Conservation (phyloP, 1,140 invertebrate genomes). For the Hermatobates lingyangjiaoensis region DNA sequence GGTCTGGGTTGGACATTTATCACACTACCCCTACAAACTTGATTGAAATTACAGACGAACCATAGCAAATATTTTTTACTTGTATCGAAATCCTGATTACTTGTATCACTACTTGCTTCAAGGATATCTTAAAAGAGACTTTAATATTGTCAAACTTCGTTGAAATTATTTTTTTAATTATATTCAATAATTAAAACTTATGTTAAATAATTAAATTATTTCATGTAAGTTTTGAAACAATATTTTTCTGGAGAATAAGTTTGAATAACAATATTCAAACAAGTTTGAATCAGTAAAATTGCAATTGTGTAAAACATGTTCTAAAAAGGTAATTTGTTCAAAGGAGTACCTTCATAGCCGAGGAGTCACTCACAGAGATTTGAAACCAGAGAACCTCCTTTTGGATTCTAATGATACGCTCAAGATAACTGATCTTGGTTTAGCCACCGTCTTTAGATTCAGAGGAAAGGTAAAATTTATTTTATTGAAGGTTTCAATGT, state of each 20-base stretch:
- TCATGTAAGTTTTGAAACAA: neutral
- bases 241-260: neutral
- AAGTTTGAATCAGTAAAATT: neutral
- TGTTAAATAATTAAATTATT: neutral
- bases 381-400: slow-evolving; percentile 92
- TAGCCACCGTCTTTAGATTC: slow-evolving; percentile 72
- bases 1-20: too few relatives aligned
- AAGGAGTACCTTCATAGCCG: slow-evolving; percentile 57
- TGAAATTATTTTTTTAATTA: neutral
- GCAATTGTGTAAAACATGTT: neutral
- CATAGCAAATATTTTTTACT: too few relatives aligned
- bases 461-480: slow-evolving; percentile 23
- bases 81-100: too few relatives aligned
- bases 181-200: neutral
- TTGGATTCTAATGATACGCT: slow-evolving; percentile 71
- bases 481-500: too few relatives aligned
- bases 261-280: neutral
- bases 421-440: slow-evolving; percentile 93
- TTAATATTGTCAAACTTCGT: neutral
- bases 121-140: too few relatives aligned
- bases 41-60: too few relatives aligned
- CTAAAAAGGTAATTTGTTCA: slow-evolving; percentile 2
- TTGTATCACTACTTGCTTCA: too few relatives aligned
- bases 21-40: too few relatives aligned
- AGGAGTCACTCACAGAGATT: slow-evolving; percentile 72